These are phyloP conservation scores for Solenopsis invicta DNA, from an alignment of 1,140 invertebrate genomes.

Conservation along the genomic window DNA sequence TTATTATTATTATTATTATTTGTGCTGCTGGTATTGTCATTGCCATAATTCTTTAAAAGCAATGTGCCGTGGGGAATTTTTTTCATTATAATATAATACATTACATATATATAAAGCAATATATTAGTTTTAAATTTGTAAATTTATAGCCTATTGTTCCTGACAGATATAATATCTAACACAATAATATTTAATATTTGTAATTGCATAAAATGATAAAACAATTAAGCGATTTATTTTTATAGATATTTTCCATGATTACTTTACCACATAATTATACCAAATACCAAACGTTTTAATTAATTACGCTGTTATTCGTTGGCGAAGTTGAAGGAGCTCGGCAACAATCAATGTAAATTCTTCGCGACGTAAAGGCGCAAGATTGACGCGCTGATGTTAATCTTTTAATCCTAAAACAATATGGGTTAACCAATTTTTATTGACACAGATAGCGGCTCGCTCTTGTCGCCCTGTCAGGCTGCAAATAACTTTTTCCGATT, in stretches of 20 bases:
- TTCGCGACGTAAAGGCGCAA: neutral
- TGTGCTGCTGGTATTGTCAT: neutral
- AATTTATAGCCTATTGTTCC: neutral
- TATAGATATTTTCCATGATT: too few species aligned
- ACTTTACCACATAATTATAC: too few species aligned
- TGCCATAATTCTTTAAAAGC: neutral
- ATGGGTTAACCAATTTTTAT: conserved; percentile 2
- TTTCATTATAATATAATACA: neutral
- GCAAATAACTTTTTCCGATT: conserved; percentile 21
- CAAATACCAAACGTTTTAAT: neutral
- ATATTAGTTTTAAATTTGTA: neutral
- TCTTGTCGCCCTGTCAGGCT: neutral
- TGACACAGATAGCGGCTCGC: neutral
- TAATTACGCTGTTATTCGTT: conserved; percentile 1
- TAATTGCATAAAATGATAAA: too few species aligned
- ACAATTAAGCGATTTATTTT: too few species aligned
- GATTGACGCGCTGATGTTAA: neutral
- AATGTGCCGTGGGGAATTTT: neutral
- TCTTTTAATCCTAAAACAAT: conserved; percentile 8
- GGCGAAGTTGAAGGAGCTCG: neutral
- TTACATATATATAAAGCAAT: neutral
- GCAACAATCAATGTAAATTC: neutral
- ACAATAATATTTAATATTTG: too few species aligned
- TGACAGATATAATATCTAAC: neutral
- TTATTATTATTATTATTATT: conserved; percentile 5